These are phyloP conservation scores for Oxytorus armatus DNA, from an alignment of 2,888 invertebrate genomes.

Conservation along the genomic window DNA sequence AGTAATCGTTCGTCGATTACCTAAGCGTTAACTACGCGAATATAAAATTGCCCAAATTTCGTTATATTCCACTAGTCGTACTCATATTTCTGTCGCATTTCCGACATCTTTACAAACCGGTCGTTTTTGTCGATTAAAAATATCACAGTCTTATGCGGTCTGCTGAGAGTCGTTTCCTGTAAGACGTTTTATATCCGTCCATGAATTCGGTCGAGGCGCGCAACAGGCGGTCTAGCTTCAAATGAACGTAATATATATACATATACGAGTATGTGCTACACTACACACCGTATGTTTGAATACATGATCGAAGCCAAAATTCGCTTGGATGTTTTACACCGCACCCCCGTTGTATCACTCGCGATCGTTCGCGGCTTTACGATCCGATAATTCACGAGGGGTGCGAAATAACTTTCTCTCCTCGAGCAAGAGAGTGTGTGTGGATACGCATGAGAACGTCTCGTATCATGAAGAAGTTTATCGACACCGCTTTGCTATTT, in stretches of 20 bases:
- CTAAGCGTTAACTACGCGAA: neutral
- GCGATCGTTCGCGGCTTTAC: conserved; percentile 55
- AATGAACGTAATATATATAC: conserved; percentile 34
- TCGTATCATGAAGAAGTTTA: conserved; percentile 8
- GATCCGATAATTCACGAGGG: conserved; percentile 57
- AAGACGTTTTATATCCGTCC: conserved; percentile 57
- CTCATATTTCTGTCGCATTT: conserved; percentile 4
- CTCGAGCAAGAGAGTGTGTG: conserved; percentile 2
- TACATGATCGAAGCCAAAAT: conserved; percentile 50
- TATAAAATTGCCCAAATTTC: neutral
- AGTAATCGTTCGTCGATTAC: neutral
- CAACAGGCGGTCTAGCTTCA: conserved; percentile 59
- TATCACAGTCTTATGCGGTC: conserved; percentile 20
- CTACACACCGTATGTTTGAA: conserved; percentile 25
- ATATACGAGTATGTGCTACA: conserved; percentile 30
- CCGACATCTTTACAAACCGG: conserved; percentile 20
- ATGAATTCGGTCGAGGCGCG: conserved; percentile 54
- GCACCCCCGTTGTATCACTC: conserved; percentile 57
- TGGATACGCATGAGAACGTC: neutral
- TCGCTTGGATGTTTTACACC: conserved; percentile 57
- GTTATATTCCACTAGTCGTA: conserved; percentile 2
- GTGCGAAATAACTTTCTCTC: conserved; percentile 50
- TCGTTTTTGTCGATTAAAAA: conserved; percentile 10
- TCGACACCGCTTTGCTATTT: neutral
- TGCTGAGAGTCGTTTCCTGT: conserved; percentile 23